Percentiles rank a stretch among this genome's conserved stretches.
These are phyloP conservation scores for Copidosoma aretas DNA, from an alignment of 2,888 invertebrate species.

Conservation along the genomic window DNA sequence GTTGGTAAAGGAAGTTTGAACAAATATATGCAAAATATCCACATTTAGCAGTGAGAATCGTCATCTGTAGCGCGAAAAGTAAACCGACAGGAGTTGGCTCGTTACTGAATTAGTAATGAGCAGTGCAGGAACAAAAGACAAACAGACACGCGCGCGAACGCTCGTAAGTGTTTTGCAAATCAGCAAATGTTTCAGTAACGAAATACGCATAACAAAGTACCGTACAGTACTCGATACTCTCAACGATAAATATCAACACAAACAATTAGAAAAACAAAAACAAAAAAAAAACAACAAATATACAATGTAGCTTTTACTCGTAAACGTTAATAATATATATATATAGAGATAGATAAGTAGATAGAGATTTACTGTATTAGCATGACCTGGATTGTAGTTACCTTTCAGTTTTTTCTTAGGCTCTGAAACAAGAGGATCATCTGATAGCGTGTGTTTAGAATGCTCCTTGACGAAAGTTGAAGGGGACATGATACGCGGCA, in stretches of 20 bases:
- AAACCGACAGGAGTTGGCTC: background rate
- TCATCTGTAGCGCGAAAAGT: background rate
- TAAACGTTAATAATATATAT: constrained; percentile 38
- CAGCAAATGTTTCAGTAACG: constrained; percentile 35
- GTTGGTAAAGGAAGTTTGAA: no score
- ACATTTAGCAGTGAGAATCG: no score
- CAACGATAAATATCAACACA: constrained; percentile 36
- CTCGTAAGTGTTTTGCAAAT: constrained; percentile 20
- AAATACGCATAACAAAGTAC: constrained; percentile 39
- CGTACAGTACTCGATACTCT: constrained; percentile 39
- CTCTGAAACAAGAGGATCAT: constrained; percentile 78
- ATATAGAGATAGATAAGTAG: constrained; percentile 8
- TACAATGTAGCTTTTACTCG: constrained; percentile 43
- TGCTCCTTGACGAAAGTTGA: constrained; percentile 57
- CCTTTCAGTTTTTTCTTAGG: constrained; percentile 80
- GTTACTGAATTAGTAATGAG: background rate
- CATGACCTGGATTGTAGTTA: constrained; percentile 60
- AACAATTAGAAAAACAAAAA: constrained; percentile 37
- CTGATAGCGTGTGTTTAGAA: constrained; percentile 63
- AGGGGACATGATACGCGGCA: constrained; percentile 43
- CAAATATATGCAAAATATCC: no score
- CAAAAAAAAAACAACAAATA: no score
- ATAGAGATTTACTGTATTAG: constrained; percentile 53
- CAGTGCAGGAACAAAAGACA: background rate
- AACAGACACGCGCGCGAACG: constrained; percentile 30